phyloP scores from a whole-genome alignment of 1,140 invertebrate species.

The Cherax destructor region DNA sequence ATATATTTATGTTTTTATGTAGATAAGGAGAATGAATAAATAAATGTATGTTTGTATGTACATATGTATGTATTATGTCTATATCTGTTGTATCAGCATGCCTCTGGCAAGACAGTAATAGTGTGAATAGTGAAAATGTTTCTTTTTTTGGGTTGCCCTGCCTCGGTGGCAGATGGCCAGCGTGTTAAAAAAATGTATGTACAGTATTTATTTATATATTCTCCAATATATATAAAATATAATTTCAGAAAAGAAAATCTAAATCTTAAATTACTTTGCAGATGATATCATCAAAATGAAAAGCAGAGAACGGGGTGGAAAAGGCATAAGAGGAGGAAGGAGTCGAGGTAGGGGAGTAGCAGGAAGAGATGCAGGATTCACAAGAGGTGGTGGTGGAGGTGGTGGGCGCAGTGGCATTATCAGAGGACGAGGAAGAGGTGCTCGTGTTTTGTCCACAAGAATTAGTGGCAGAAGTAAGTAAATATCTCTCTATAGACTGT shows the following conservation, averaged over 20 bases:
- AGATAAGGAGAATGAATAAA: too few relatives aligned
- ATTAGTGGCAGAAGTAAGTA: neutral
- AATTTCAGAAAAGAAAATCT: neutral
- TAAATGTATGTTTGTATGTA: too few relatives aligned
- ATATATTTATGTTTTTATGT: too few relatives aligned
- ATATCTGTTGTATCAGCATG: too few relatives aligned
- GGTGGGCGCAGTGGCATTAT: neutral
- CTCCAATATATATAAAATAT: too few relatives aligned
- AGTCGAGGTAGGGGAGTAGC: neutral
- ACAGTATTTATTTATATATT: too few relatives aligned
- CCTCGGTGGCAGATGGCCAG: too few relatives aligned
- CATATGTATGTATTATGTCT: too few relatives aligned
- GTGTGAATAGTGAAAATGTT: too few relatives aligned
- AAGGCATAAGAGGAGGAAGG: neutral
- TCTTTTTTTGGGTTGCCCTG: too few relatives aligned
- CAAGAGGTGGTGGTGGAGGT: neutral
- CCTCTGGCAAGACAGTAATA: too few relatives aligned
- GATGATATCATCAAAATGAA: slow-evolving; percentile 10
- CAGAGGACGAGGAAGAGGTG: neutral
- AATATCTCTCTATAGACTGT: neutral
- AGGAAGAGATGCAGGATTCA: neutral
- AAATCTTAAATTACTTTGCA: neutral
- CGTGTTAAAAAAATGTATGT: too few relatives aligned
- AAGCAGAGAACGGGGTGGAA: neutral
- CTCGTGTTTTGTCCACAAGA: neutral